Percentiles rank a stretch among this genome's conserved stretches.
Conservation (phyloP, 1,140 invertebrate species). For the Drosophila ogumai region DNA sequence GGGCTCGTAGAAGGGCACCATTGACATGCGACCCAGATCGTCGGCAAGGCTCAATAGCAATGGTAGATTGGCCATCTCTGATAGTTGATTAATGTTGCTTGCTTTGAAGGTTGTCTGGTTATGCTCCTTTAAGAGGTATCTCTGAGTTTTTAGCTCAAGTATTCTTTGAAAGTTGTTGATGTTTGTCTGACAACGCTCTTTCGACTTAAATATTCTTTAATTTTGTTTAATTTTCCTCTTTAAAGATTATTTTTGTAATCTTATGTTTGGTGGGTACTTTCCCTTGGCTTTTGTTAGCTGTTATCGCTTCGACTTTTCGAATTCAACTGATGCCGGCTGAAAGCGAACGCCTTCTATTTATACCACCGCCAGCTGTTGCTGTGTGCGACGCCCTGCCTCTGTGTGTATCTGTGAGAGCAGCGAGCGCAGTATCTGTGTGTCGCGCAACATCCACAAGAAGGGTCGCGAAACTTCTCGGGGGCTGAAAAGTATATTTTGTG, state of each 20-base stretch:
- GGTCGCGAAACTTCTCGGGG: slow-evolving; percentile 51
- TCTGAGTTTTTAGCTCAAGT: background rate
- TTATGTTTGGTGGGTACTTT: background rate
- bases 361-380: slow-evolving; percentile 32
- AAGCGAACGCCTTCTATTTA: slow-evolving; percentile 55
- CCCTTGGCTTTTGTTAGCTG: slow-evolving; percentile 9
- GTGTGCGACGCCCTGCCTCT: slow-evolving; percentile 3
- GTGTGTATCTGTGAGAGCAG: slow-evolving; percentile 11
- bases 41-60: slow-evolving; percentile 73
- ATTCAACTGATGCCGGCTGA: slow-evolving; percentile 60
- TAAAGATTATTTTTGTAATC: slow-evolving; percentile 3
- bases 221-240: background rate
- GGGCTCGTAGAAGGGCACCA: slow-evolving; percentile 68
- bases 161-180: background rate
- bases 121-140: background rate
- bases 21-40: slow-evolving; percentile 68
- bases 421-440: slow-evolving; percentile 6
- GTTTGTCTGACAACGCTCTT: background rate
- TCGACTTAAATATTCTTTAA: background rate
- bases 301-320: slow-evolving; percentile 48
- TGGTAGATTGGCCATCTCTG: slow-evolving; percentile 70
- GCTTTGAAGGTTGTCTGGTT: slow-evolving; percentile 1
- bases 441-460: slow-evolving; percentile 13
- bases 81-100: background rate
- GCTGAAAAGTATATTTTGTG: slow-evolving; percentile 30